Evolutionary conservation across 2,113 vertebrate species (phyloP).

Genomic region (Oncorhynchus clarkii): DNA sequence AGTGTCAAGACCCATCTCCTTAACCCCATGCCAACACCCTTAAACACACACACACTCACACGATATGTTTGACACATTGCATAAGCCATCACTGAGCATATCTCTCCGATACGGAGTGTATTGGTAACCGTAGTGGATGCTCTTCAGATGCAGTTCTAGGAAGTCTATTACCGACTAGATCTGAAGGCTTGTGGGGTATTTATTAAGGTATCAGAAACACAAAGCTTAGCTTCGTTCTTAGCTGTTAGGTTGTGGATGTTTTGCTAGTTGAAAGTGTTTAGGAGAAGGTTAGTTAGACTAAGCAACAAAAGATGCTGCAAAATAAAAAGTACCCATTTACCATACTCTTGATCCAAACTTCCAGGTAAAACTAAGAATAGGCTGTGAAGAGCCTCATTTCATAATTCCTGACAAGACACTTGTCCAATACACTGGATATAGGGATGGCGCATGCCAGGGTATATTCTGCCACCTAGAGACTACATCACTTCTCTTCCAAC

Average conservation of each 20-base stretch:
- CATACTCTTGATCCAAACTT: neutral
- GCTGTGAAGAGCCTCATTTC: neutral
- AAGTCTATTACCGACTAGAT: neutral
- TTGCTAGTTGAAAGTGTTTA: too few species aligned
- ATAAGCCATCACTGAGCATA: slow-evolving; percentile 59
- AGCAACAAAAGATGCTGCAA: neutral
- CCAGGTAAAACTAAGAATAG: neutral
- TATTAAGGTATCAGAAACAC: too few species aligned
- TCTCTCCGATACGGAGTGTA: slow-evolving; percentile 35
- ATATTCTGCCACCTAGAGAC: neutral
- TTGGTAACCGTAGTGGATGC: slow-evolving; percentile 20
- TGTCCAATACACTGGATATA: neutral
- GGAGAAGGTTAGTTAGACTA: neutral
- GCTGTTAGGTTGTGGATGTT: too few species aligned
- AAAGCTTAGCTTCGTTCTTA: too few species aligned
- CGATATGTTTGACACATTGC: slow-evolving; percentile 56
- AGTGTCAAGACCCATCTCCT: slow-evolving; percentile 14
- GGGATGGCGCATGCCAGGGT: neutral
- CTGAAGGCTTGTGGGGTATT: too few species aligned
- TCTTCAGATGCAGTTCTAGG: neutral
- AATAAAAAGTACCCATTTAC: neutral
- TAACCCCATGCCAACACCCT: slow-evolving; percentile 38
- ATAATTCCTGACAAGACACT: too few species aligned
- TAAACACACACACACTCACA: slow-evolving; percentile 18
- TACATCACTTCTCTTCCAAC: neutral